phyloP scores from a whole-genome alignment of 2,888 invertebrate species.

The Sesamia inferens region DNA sequence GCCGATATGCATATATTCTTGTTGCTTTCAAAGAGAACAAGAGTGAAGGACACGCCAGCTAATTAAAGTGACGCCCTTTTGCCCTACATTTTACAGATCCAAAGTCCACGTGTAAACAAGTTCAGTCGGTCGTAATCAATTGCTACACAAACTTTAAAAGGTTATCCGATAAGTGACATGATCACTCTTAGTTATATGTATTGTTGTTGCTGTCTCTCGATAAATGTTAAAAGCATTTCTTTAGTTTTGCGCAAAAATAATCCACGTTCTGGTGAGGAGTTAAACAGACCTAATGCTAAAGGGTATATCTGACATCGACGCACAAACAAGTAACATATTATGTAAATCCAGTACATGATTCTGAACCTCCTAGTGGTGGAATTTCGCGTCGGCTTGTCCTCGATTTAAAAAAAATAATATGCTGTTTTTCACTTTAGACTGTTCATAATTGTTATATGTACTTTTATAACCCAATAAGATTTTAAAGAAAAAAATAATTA shows the following conservation, averaged over 20 bases:
- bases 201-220: slow-evolving; percentile 13
- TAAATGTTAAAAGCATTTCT: slow-evolving; percentile 11
- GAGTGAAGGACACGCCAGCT: slow-evolving; percentile 25
- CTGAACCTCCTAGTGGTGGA: no score
- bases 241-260: background rate
- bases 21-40: slow-evolving; percentile 11
- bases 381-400: no score
- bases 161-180: slow-evolving; percentile 45
- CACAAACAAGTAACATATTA: no score
- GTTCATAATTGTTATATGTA: no score
- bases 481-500: no score
- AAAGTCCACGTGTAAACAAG: slow-evolving; percentile 51
- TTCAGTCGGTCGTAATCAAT: slow-evolving; percentile 33
- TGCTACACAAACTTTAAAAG: slow-evolving; percentile 46
- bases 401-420: no score
- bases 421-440: no score
- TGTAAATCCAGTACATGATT: no score
- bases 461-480: no score
- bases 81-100: slow-evolving; percentile 54
- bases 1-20: background rate
- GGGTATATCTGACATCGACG: no score
- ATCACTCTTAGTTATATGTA: slow-evolving; percentile 47
- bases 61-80: slow-evolving; percentile 41
- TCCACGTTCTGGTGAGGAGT: background rate
- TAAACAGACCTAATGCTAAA: background rate